Percentiles rank a stretch among this genome's conserved stretches.
Evolutionary conservation across 1,140 invertebrate species (phyloP).

Genomic region (Drosophila murphyi): DNA sequence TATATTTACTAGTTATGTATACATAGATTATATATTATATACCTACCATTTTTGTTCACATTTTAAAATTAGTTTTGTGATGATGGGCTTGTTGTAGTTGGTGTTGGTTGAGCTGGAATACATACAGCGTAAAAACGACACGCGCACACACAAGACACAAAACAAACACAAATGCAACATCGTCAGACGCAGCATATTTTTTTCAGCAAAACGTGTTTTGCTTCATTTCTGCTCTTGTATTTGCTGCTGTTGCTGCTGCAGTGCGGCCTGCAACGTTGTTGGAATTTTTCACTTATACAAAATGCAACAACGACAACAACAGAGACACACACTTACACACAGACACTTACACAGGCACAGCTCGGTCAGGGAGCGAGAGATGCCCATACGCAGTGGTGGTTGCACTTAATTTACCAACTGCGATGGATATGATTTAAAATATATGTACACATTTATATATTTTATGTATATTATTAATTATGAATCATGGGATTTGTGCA

Average conservation of each 20-base stretch:
- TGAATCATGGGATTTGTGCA: background rate
- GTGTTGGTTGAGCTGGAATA: slow-evolving; percentile 45
- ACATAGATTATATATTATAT: slow-evolving; percentile 10
- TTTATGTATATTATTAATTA: slow-evolving; percentile 6
- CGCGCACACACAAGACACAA: slow-evolving; percentile 37
- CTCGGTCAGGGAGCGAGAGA: slow-evolving; percentile 29
- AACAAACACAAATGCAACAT: slow-evolving; percentile 59
- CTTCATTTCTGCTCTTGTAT: slow-evolving; percentile 78
- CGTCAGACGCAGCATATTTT: slow-evolving; percentile 64
- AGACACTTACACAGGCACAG: slow-evolving; percentile 19
- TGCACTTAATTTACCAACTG: slow-evolving; percentile 55
- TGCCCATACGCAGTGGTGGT: slow-evolving; percentile 34
- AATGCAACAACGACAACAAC: slow-evolving; percentile 67
- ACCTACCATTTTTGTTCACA: slow-evolving; percentile 73
- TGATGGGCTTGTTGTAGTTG: slow-evolving; percentile 34
- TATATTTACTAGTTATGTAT: background rate
- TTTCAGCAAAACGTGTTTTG: slow-evolving; percentile 79
- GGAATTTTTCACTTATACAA: slow-evolving; percentile 81
- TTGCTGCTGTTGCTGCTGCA: slow-evolving; percentile 49
- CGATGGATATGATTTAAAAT: slow-evolving; percentile 18
- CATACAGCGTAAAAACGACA: slow-evolving; percentile 40
- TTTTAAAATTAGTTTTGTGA: slow-evolving; percentile 56
- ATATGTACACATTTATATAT: slow-evolving; percentile 4
- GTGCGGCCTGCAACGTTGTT: slow-evolving; percentile 68
- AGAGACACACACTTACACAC: slow-evolving; percentile 27